Percentiles rank a stretch among this genome's conserved stretches.
phyloP scores from a whole-genome alignment of 2,113 vertebrate genomes.

The Myodes glareolus region DNA sequence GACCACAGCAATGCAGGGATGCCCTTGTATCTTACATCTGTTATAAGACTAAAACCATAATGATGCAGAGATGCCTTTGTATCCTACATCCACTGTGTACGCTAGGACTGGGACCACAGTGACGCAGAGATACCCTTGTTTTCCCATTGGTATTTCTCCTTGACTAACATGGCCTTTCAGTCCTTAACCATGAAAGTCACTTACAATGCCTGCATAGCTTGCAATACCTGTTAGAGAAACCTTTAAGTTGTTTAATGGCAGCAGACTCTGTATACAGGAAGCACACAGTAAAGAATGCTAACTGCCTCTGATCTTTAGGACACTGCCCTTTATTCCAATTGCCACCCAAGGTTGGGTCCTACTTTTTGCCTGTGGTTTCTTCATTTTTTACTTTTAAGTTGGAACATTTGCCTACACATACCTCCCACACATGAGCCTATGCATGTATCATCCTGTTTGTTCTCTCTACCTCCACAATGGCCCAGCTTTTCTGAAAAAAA shows the following conservation, averaged over 20 bases:
- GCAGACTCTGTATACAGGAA: neutral
- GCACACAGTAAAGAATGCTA: neutral
- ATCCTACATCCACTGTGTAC: too few species aligned
- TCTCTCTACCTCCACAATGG: conserved; percentile 58
- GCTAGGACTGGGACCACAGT: too few species aligned
- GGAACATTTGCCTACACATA: conserved; percentile 45
- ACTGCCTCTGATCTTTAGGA: conserved; percentile 2
- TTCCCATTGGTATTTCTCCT: conserved; percentile 37
- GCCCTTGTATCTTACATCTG: neutral
- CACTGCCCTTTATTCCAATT: neutral
- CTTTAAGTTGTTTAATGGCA: neutral
- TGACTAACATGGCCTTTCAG: neutral
- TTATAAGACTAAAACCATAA: neutral
- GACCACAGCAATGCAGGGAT: neutral
- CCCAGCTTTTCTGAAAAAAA: conserved; percentile 46
- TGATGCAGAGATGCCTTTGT: neutral
- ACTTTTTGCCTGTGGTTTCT: neutral
- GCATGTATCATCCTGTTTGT: conserved; percentile 47
- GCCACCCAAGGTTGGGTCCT: neutral
- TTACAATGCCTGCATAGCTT: conserved; percentile 30
- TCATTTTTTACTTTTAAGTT: conserved; percentile 14
- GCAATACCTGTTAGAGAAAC: conserved; percentile 34
- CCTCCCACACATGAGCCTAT: conserved; percentile 47
- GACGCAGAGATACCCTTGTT: neutral
- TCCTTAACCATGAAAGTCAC: neutral